Base-by-base conservation (phyloP, 2,888 invertebrate species). In the Allophyes oxyacanthae region DNA sequence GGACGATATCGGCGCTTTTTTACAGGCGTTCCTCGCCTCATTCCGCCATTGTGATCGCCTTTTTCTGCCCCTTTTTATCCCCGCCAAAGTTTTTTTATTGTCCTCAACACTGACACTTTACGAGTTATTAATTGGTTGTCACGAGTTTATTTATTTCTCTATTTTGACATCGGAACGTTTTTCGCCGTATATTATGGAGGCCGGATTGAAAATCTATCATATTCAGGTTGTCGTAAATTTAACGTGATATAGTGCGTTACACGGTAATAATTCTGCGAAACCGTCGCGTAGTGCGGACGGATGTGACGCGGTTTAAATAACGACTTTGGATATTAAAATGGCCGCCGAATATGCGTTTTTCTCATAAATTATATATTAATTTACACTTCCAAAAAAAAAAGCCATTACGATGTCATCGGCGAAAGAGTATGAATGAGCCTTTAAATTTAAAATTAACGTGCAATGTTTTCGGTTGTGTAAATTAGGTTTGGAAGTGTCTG, bases 71-170 rank as follows among this genome's bases (percentile, higher is more conserved):
- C 87, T 89, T 91, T 90, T 91, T 90, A 86, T 87, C 83, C 83
- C 74, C 65, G 72, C 79, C 72, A 81, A 82, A 85, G 84, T 86
- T 88, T 88, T 87, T 92, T 92, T 91, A 88, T 90, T 86, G 85
- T 90, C 83, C 86, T 90, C 85, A 87, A 87, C 89, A 90, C 84
- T 92, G 92, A 92, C 92, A 89, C 88, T 94, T 94, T 94, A 93
- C 92, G 92, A 93, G 93, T 92, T 94, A 94, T 94, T 94, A 94
- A 94, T 94, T 94, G 93, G 90, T 89, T 92, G 94, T 94, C 94
- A 89, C 84, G 82, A 83, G 85, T 89, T 92, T 92, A 92, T 94
- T 94, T 93, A 93, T 94, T 91, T 92, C 92, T 92, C 91, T 93
- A 94, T 94, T 92, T 94, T 93, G 94, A 92, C 90, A 89, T 83